phyloP scores from a whole-genome alignment of 2,113 vertebrate species.

The Myiopsitta monachus region DNA sequence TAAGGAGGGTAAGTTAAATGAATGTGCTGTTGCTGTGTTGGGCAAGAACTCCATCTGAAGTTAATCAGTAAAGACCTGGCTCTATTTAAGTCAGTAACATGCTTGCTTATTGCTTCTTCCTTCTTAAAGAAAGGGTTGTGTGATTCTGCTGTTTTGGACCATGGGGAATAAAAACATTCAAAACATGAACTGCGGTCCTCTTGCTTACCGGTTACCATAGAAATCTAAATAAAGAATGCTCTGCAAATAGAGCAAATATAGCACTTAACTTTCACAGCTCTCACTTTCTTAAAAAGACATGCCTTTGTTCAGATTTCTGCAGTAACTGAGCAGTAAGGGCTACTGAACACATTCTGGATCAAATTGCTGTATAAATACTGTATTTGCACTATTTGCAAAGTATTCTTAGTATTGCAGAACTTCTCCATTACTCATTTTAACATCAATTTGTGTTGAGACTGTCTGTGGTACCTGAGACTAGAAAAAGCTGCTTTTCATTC shows the following conservation, averaged over 20 bases:
- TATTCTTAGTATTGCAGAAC: not conserved
- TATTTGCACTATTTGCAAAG: not conserved
- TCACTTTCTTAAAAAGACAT: constrained; percentile 35
- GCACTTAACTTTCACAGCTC: not conserved
- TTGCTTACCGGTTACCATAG: constrained; percentile 40
- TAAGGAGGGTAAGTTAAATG: not conserved
- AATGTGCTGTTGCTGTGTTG: not conserved
- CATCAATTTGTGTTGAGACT: not conserved
- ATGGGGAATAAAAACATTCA: constrained; percentile 4
- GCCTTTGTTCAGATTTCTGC: not conserved
- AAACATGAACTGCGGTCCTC: constrained; percentile 1
- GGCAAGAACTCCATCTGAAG: not conserved
- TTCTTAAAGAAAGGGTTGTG: not conserved
- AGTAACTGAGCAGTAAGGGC: not conserved
- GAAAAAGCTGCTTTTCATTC: not conserved
- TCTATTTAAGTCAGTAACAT: not conserved
- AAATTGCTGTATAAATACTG: not conserved
- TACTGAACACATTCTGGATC: not conserved
- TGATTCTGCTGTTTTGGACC: not conserved
- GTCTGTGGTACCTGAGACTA: not conserved
- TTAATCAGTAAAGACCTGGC: not conserved
- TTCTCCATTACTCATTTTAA: not conserved
- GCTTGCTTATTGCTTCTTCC: not conserved
- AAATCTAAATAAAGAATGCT: constrained; percentile 57
- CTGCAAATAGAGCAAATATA: constrained; percentile 40